Base-by-base conservation (phyloP, 2,888 invertebrate species). In the Pristionchus fissidentatus region DNA sequence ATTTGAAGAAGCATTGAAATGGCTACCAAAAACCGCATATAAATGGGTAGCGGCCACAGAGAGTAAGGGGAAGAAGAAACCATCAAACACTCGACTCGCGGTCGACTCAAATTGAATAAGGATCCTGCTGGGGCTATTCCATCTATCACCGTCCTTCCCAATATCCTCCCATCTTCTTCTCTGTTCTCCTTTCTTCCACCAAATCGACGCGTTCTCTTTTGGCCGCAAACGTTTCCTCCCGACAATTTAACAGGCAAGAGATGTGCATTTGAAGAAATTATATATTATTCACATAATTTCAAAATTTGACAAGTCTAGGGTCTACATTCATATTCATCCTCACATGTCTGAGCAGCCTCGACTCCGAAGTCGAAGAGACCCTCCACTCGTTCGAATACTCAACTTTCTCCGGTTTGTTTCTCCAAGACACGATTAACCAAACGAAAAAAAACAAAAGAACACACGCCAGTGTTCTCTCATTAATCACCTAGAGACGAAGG, bases 51-150 rank as follows among this genome's bases (percentile, higher is more conserved):
- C 35, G 38, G 66, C 66, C 41, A 66, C 15, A 41, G 38, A 38
- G n/a, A n/a, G 32, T 35, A 66, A 41, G 66, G 38, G 29, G 19
- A 26, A 35, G 32, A 41, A 29, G n/a, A 29, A 66, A 38, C 66
- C 66, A 66, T 66, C 66, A 66, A 66, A 66, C 38, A n/a, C 66
- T 38, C 32, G n/a, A n/a, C n/a, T n/a, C n/a, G n/a, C n/a, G n/a
- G n/a, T 2, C 19, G 66, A 32, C 66, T 38, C 38, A 66, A 66
- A 66, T 66, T 66, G 66, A 66, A 38, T 66, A 41, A 38, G 66
- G 38, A 66, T 66, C 38, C 62, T 62, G 32, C 29, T n/a, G n/a
- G n/a, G n/a, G n/a, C n/a, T n/a, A n/a, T n/a, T 66, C n/a, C 38
- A 66, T 66, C 38, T 22, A 29, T 66, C 19, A 38, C 66, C 66